Evolutionary conservation across 2,113 vertebrate species (phyloP).

Genomic region (Alligator mississippiensis): DNA sequence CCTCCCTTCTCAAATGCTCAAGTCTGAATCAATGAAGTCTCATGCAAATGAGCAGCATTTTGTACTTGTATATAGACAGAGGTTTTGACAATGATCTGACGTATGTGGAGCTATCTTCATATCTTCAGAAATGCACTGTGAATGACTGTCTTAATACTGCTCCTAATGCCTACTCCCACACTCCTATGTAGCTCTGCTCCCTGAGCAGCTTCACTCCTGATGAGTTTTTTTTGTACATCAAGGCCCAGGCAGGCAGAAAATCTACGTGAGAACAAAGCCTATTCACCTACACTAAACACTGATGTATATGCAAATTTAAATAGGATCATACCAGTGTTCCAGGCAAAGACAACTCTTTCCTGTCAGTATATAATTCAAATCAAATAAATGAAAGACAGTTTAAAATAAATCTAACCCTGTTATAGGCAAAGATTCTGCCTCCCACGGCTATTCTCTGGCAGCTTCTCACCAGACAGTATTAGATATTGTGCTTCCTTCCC

Average conservation of each 20-base stretch:
- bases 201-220: background rate
- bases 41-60: background rate
- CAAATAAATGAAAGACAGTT: background rate
- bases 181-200: background rate
- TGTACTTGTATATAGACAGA: background rate
- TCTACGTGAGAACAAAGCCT: background rate
- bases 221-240: background rate
- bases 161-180: background rate
- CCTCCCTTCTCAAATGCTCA: background rate
- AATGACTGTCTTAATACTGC: background rate
- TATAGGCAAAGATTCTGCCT: background rate
- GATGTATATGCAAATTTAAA: background rate
- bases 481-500: background rate
- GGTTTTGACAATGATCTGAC: background rate
- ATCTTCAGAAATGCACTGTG: background rate
- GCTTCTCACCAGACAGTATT: background rate
- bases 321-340: background rate
- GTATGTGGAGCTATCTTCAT: background rate
- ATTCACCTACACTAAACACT: background rate
- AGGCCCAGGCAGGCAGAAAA: background rate
- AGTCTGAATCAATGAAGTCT: background rate
- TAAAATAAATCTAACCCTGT: background rate
- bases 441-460: background rate
- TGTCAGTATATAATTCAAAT: background rate
- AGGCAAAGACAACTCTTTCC: background rate